Conservation (phyloP, 2,113 vertebrate species). For the Antigone vipio region DNA sequence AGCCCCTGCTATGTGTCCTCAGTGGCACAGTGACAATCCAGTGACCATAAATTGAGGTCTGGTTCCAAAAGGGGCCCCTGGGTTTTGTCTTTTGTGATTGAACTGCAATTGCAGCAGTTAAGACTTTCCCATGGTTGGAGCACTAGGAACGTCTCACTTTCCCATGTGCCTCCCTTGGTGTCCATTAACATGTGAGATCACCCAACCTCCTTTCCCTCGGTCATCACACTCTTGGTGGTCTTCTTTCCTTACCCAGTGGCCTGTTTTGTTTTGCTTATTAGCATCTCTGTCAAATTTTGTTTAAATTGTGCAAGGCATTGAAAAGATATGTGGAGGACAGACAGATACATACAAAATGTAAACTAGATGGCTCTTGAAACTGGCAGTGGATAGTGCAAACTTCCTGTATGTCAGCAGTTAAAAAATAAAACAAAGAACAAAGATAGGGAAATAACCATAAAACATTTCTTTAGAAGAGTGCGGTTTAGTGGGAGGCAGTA, state of each 20-base stretch:
- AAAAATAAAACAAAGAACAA: neutral
- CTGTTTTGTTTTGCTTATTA: neutral
- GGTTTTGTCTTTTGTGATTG: neutral
- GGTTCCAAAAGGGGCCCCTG: neutral
- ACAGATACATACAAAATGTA: neutral
- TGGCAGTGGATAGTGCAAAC: neutral
- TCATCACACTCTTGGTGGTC: neutral
- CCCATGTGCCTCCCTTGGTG: neutral
- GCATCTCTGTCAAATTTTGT: neutral
- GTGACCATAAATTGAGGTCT: neutral
- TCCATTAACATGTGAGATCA: neutral
- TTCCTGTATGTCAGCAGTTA: neutral
- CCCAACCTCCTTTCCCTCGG: neutral
- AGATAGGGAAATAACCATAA: neutral
- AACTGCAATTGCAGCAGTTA: neutral
- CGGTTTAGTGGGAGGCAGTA: neutral
- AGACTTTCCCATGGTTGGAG: neutral
- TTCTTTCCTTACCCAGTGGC: neutral
- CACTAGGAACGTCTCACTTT: neutral
- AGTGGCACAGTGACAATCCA: neutral
- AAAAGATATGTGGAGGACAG: neutral
- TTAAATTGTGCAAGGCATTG: neutral
- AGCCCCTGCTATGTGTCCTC: neutral
- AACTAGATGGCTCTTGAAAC: neutral
- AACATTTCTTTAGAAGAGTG: neutral